phyloP scores from a whole-genome alignment of 2,113 vertebrate genomes.

The Poeciliopsis turrubarensis region DNA sequence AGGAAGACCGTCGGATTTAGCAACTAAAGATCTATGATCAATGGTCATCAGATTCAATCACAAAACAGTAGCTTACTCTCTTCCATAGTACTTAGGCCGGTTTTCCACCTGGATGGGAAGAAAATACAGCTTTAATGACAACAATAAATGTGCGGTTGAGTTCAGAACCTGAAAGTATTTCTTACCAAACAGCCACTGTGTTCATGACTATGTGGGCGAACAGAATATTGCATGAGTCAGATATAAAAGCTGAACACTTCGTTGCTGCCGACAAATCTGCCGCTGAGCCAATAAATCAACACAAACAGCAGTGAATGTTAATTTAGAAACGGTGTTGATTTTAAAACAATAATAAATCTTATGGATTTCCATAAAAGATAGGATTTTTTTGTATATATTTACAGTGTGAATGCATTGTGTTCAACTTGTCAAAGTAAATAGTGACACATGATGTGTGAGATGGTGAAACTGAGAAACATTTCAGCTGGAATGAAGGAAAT shows the following conservation, averaged over 20 bases:
- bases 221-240: slow-evolving; percentile 52
- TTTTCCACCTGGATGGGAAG: slow-evolving; percentile 88
- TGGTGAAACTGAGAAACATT: neutral
- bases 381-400: neutral
- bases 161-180: neutral
- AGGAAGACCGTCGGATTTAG: neutral
- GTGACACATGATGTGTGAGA: too few species aligned
- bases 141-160: neutral
- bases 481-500: neutral
- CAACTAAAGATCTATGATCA: neutral
- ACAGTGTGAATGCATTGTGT: neutral
- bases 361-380: neutral
- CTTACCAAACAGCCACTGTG: neutral
- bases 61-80: slow-evolving; percentile 89
- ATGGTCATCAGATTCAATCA: neutral
- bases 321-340: slow-evolving; percentile 1
- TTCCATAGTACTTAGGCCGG: slow-evolving; percentile 97
- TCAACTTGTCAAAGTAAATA: neutral
- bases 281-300: slow-evolving; percentile 59
- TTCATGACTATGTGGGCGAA: slow-evolving; percentile 20
- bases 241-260: slow-evolving; percentile 33
- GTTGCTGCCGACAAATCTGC: slow-evolving; percentile 48
- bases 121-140: neutral
- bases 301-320: slow-evolving; percentile 37
- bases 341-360: neutral